Percentiles rank a stretch among this genome's conserved stretches.
These are phyloP conservation scores for Calliopum simillimum DNA, from an alignment of 2,888 invertebrate species.

Conservation along the genomic window DNA sequence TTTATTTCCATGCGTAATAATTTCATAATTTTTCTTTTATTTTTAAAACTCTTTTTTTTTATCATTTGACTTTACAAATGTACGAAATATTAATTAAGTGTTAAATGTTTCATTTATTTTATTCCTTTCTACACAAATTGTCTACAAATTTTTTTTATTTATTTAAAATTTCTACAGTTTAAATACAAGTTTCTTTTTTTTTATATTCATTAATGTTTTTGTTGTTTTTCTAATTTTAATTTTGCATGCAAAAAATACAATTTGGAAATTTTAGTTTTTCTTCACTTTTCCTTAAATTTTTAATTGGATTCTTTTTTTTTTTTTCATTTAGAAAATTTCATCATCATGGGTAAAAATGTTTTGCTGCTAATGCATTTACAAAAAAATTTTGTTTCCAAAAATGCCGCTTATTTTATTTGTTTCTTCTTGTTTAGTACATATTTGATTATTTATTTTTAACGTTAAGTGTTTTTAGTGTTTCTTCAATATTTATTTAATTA, in stretches of 20 bases:
- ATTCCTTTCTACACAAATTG: slow-evolving; percentile 27
- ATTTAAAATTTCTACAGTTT: slow-evolving; percentile 33
- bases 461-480: background rate
- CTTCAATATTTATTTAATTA: slow-evolving; percentile 5
- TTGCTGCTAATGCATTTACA: slow-evolving; percentile 16
- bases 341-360: slow-evolving; percentile 20
- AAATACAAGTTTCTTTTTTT: slow-evolving; percentile 6
- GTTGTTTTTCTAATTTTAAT: background rate
- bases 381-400: slow-evolving; percentile 7
- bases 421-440: background rate
- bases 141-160: slow-evolving; percentile 25
- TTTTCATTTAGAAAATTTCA: slow-evolving; percentile 19
- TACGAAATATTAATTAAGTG: slow-evolving; percentile 13
- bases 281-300: background rate
- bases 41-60: slow-evolving; percentile 1
- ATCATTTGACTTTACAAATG: slow-evolving; percentile 4
- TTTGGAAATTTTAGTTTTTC: slow-evolving; percentile 1
- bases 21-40: background rate
- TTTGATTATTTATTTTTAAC: too few species aligned
- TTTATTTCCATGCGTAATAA: slow-evolving; percentile 1
- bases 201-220: background rate
- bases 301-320: background rate
- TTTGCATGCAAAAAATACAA: slow-evolving; percentile 20
- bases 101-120: background rate
- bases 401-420: slow-evolving; percentile 2